These are phyloP conservation scores for Eulemur rufifrons DNA, from an alignment of 2,113 vertebrate species.

Conservation along the genomic window DNA sequence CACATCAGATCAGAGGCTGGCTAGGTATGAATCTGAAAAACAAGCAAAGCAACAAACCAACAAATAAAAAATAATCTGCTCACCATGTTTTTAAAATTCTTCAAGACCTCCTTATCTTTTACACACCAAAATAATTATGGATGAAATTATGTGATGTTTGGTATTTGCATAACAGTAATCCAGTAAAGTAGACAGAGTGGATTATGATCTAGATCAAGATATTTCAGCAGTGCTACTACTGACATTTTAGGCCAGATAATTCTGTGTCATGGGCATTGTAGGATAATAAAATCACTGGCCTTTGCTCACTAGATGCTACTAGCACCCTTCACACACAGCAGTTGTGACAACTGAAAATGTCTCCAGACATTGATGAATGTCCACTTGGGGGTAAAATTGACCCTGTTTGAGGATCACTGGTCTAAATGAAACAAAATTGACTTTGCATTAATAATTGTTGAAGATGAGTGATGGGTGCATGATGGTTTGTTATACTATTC, in stretches of 20 bases:
- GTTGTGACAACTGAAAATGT: neutral
- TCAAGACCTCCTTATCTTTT: conserved; percentile 10
- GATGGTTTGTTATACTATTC: neutral
- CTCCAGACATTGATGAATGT: conserved; percentile 10
- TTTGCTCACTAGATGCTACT: neutral
- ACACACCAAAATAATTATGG: neutral
- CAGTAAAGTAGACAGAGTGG: neutral
- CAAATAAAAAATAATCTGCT: neutral
- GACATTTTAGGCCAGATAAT: neutral
- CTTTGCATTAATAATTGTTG: conserved; percentile 6
- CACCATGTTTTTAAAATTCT: neutral
- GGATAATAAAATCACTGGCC: neutral
- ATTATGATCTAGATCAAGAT: neutral
- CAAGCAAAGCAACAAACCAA: neutral
- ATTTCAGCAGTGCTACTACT: neutral
- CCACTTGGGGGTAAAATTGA: neutral
- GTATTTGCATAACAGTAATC: neutral
- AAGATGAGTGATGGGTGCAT: neutral
- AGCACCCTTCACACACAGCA: neutral
- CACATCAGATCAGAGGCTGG: neutral
- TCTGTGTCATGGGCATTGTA: neutral
- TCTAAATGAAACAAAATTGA: neutral
- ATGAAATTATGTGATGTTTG: neutral
- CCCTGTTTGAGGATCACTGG: neutral
- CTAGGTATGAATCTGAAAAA: conserved; percentile 11